These are phyloP conservation scores for Leptinotarsa rubiginosa DNA, from an alignment of 2,888 invertebrate genomes.

Conservation along the genomic window DNA sequence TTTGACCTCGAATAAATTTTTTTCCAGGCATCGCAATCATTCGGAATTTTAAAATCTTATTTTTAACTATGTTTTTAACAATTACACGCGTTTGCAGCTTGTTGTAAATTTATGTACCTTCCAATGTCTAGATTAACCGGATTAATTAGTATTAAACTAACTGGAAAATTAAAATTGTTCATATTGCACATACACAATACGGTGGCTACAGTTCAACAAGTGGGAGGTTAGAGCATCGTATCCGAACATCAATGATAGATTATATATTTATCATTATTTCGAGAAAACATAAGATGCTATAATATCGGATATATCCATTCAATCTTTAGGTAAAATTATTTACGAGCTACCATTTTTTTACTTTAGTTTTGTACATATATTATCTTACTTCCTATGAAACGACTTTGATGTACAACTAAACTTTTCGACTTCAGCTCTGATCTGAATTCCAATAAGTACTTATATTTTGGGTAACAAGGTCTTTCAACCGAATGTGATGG, in stretches of 20 bases:
- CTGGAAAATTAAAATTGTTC: slow-evolving; percentile 43
- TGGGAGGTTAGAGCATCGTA: not conserved
- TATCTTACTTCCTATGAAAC: slow-evolving; percentile 53
- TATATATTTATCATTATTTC: not conserved
- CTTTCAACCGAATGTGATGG: not conserved
- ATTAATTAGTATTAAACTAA: slow-evolving; percentile 29
- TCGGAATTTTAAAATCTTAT: no score
- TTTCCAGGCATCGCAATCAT: no score
- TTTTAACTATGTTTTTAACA: no score
- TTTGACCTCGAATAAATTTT: no score
- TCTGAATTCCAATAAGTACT: slow-evolving; percentile 5
- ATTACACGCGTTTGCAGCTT: no score
- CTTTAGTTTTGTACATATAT: slow-evolving; percentile 57
- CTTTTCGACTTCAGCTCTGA: slow-evolving; percentile 11
- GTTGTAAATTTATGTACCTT: no score
- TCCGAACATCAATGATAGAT: not conserved
- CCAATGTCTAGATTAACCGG: no score
- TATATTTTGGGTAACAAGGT: not conserved
- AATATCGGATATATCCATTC: slow-evolving; percentile 25
- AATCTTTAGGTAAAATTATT: slow-evolving; percentile 38
- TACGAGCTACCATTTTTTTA: slow-evolving; percentile 35
- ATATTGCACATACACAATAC: slow-evolving; percentile 60
- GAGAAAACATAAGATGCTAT: slow-evolving; percentile 16
- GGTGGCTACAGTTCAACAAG: slow-evolving; percentile 47
- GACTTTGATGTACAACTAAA: slow-evolving; percentile 46